phyloP scores from a whole-genome alignment of 2,888 invertebrate genomes.

The Anodontia alba region DNA sequence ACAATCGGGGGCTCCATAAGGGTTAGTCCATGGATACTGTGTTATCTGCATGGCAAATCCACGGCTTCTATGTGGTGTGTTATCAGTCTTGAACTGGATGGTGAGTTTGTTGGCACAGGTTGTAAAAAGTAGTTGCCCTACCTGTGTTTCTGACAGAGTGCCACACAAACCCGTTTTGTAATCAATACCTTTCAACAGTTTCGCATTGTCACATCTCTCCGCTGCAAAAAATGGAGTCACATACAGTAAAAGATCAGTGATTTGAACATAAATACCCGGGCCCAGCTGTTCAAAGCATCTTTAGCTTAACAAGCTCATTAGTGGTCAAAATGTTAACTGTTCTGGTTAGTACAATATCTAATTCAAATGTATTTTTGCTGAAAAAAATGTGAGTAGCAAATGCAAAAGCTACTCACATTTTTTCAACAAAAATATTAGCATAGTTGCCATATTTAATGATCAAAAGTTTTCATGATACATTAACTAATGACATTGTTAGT shows the following conservation, averaged over 20 bases:
- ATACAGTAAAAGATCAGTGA: not conserved
- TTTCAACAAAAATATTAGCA: too few species aligned
- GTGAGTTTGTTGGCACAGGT: constrained; percentile 59
- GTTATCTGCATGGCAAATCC: constrained; percentile 48
- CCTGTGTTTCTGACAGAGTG: constrained; percentile 41
- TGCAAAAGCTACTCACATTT: too few species aligned
- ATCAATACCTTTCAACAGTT: constrained; percentile 55
- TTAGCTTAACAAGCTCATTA: too few species aligned
- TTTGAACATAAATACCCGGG: too few species aligned
- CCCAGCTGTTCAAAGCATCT: too few species aligned
- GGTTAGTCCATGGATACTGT: constrained; percentile 57
- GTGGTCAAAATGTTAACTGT: too few species aligned
- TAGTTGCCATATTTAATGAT: too few species aligned
- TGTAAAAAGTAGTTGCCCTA: constrained; percentile 44
- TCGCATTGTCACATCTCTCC: constrained; percentile 58
- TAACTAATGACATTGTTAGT: too few species aligned
- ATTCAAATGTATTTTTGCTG: too few species aligned
- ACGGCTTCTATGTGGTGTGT: constrained; percentile 3
- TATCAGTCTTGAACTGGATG: constrained; percentile 56
- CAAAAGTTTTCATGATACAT: too few species aligned
- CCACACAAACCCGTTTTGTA: constrained; percentile 56
- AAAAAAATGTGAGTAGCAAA: too few species aligned
- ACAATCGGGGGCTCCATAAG: constrained; percentile 61
- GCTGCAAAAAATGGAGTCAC: constrained; percentile 36
- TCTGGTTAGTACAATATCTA: too few species aligned